phyloP scores from a whole-genome alignment of 1,140 invertebrate species.

The Calliphora vicina region DNA sequence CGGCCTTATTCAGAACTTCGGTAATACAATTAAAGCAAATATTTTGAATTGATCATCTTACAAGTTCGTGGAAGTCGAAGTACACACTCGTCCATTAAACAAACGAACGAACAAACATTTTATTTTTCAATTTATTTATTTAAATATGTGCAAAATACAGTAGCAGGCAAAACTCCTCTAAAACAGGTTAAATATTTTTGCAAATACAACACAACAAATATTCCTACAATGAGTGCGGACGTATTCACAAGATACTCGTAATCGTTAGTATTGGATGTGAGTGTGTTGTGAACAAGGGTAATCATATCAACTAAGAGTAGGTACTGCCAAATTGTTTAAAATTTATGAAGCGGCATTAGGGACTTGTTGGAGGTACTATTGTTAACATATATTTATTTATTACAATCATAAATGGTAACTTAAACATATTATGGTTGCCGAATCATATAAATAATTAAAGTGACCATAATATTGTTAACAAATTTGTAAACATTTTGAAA shows the following conservation, averaged over 20 bases:
- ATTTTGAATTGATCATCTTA: conserved; percentile 14
- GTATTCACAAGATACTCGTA: no score
- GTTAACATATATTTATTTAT: no score
- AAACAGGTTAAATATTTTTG: neutral
- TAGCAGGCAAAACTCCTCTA: neutral
- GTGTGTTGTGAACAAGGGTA: neutral
- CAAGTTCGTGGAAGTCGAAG: neutral
- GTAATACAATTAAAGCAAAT: conserved; percentile 11
- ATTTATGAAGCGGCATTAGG: neutral
- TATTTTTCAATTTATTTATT: neutral
- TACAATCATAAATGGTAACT: no score
- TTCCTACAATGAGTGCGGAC: no score
- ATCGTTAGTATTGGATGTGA: no score
- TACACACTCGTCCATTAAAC: neutral
- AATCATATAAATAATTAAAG: no score
- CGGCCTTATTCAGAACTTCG: neutral
- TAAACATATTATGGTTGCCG: no score
- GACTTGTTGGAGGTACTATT: neutral
- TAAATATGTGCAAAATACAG: conserved; percentile 1
- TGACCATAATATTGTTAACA: no score
- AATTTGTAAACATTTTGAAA: no score
- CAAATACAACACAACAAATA: neutral
- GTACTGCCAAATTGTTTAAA: neutral
- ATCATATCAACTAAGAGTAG: neutral
- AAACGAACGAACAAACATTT: neutral